These are phyloP conservation scores for Campylomormyrus numenius DNA, from an alignment of 2,113 vertebrate species.

Conservation along the genomic window DNA sequence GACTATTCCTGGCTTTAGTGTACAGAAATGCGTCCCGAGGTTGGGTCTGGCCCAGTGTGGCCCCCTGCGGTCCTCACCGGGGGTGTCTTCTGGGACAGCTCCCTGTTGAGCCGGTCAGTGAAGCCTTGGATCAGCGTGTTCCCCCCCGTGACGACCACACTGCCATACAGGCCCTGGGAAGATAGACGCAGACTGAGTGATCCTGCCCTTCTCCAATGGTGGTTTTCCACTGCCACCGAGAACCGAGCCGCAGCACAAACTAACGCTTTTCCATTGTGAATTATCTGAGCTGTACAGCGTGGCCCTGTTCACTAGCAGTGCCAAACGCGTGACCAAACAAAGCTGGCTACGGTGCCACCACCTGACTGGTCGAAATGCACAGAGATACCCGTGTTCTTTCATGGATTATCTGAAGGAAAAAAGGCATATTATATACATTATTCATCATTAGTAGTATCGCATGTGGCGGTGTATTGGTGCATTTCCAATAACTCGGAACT, in stretches of 20 bases:
- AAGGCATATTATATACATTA: no score
- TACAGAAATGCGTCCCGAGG: background rate
- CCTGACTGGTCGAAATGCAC: background rate
- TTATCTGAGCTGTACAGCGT: background rate
- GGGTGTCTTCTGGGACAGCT: conserved; percentile 96
- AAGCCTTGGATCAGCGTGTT: conserved; percentile 97
- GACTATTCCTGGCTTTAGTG: background rate
- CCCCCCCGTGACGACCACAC: conserved; percentile 93
- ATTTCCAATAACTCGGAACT: no score
- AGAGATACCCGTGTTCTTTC: no score
- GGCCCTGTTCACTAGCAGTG: background rate
- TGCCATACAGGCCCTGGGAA: conserved; percentile 91
- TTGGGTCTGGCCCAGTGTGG: background rate
- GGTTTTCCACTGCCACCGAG: background rate
- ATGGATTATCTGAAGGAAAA: no score
- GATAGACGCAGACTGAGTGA: no score
- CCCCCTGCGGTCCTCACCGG: conserved; percentile 67
- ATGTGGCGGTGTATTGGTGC: no score
- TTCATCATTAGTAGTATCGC: no score
- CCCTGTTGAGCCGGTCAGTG: conserved; percentile 89
- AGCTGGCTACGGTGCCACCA: background rate
- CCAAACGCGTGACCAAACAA: background rate
- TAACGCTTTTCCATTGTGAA: background rate
- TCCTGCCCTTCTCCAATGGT: background rate
- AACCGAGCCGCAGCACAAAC: background rate